Percentiles rank a stretch among this genome's conserved stretches.
These are phyloP conservation scores for Sternarchorhynchus goeldii DNA, from an alignment of 2,797 vertebrate species.

Conservation along the genomic window DNA sequence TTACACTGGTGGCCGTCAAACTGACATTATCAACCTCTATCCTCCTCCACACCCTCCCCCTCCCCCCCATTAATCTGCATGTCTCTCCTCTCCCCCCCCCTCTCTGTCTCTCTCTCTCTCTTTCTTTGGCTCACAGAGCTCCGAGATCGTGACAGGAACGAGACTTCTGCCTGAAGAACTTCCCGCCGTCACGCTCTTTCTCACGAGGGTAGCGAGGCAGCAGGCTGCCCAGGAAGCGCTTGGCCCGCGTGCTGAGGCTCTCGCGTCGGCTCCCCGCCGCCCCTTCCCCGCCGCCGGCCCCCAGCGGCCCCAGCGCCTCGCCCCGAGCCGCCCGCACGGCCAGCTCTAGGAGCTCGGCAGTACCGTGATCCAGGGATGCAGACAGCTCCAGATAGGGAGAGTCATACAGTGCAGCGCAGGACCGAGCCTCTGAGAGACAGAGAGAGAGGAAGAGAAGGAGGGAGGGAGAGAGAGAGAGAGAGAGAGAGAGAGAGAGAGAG, in stretches of 20 bases:
- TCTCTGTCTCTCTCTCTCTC: constrained; percentile 62
- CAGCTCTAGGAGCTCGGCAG: constrained; percentile 84
- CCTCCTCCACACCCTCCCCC: too few relatives aligned
- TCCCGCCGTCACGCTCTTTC: constrained; percentile 72
- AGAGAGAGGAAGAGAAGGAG: constrained; percentile 31
- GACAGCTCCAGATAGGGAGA: constrained; percentile 90
- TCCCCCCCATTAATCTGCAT: too few relatives aligned
- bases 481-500: constrained; percentile 15
- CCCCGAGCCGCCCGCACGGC: constrained; percentile 84
- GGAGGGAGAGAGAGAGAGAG: background rate
- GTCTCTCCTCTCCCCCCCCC: too few relatives aligned
- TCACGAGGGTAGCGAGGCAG: constrained; percentile 80
- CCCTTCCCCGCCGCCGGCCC: constrained; percentile 66
- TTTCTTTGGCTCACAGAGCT: constrained; percentile 64
- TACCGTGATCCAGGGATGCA: constrained; percentile 88
- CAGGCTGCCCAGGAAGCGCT: constrained; percentile 85
- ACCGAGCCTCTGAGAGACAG: constrained; percentile 77
- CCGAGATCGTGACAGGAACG: constrained; percentile 94
- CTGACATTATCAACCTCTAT: background rate
- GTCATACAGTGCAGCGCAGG: constrained; percentile 84
- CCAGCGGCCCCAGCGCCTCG: constrained; percentile 69
- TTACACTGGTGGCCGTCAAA: background rate
- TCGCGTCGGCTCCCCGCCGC: constrained; percentile 76
- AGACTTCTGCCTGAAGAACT: constrained; percentile 81
- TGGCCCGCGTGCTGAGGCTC: constrained; percentile 87